These are phyloP conservation scores for Cyclura pinguis DNA, from an alignment of 2,797 vertebrate species.

Conservation along the genomic window DNA sequence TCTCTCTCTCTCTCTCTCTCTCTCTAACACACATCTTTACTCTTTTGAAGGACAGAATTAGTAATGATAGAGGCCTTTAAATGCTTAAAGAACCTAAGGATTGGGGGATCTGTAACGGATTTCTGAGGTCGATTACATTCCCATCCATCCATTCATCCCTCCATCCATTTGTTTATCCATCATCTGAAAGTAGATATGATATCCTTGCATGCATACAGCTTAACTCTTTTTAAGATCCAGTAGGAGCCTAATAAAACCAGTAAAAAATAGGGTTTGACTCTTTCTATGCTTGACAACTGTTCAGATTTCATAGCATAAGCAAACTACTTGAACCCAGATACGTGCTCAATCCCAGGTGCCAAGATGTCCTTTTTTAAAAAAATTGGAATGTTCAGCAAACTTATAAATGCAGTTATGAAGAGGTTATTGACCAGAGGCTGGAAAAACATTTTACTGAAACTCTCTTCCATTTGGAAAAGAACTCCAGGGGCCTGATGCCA, in stretches of 20 bases:
- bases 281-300: not conserved
- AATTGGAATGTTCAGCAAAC: slow-evolving; percentile 57
- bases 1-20: too few relatives aligned
- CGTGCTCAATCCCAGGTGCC: not conserved
- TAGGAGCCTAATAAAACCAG: not conserved
- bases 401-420: slow-evolving; percentile 61
- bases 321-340: not conserved
- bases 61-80: not conserved
- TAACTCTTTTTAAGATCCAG: not conserved
- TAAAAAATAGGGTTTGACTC: too few relatives aligned
- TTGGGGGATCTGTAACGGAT: not conserved
- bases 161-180: not conserved
- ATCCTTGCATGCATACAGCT: not conserved
- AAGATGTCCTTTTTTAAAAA: slow-evolving; percentile 3
- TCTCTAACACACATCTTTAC: too few relatives aligned
- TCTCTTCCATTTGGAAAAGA: slow-evolving; percentile 55
- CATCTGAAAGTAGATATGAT: not conserved
- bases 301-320: slow-evolving; percentile 3
- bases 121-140: not conserved
- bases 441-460: slow-evolving; percentile 45
- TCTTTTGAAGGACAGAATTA: not conserved
- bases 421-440: slow-evolving; percentile 54
- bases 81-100: not conserved
- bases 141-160: not conserved
- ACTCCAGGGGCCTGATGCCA: slow-evolving; percentile 45